Base-by-base conservation (phyloP, 2,797 vertebrate species). In the Columba guinea region DNA sequence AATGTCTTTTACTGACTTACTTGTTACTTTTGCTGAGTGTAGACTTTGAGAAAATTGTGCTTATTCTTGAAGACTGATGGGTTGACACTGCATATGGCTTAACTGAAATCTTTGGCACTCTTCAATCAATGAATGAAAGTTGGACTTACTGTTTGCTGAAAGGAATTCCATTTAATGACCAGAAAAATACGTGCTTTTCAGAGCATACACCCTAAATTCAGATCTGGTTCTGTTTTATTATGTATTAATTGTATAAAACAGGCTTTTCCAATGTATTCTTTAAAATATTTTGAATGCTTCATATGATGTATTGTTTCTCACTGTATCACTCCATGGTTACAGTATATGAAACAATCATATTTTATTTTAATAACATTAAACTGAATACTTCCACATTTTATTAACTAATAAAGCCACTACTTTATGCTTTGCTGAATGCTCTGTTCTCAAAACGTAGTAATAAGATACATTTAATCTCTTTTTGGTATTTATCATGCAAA, bases 1-100 rank as follows among this genome's bases (percentile, higher is more conserved):
- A 90, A 32, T 52, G 18, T 63, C 14, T 90, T 95, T 86, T 90
- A 71, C 64, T 90, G 58, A 75, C 48, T 93, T 93, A 93, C 52
- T 48, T 69, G 37, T n/a, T 65, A 32, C 27, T 87, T 88, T 68
- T 52, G 67, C 69, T 94, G 56, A 94, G 65, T 8, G 26, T 13
- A 73, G 41, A 55, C 55, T 80, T 90, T 46, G 49, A 90, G 73
- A 86, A 74, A 64, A 79, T 82, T 85, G 59, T 65, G 9, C 10
- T 68, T 84, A 11, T 39, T 92, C 51, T 32, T 83, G 24, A 68
- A 37, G 11, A 73, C 9, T 35, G 78, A 74, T 23, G 34, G 30
- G 10, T 2, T 86, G 81, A 44, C 41, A 53, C 10, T 53, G 67
- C 9, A 75, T 30, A 26, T 15, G 20, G 39, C 32, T 37, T 84